Evolutionary conservation across 2,113 vertebrate genomes (phyloP).

Genomic region (Neoarius graeffei): DNA sequence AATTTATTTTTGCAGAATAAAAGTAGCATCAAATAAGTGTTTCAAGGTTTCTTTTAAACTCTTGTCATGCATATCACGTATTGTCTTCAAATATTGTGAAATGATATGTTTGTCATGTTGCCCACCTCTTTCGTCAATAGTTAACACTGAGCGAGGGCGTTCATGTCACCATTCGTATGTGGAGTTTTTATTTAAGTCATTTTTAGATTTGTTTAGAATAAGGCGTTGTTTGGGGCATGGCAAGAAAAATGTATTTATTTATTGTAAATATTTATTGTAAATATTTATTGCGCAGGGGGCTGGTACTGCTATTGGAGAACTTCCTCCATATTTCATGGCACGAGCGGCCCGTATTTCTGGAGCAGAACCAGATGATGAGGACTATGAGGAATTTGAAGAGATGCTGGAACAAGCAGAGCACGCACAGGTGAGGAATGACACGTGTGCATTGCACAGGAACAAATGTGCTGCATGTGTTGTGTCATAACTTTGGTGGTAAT

Average conservation of each 20-base stretch:
- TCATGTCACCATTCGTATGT: not conserved
- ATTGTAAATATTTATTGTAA: slow-evolving; percentile 12
- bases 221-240: not conserved
- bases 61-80: too few species aligned
- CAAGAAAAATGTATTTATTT: not conserved
- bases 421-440: slow-evolving; percentile 81
- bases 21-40: not conserved
- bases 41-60: not conserved
- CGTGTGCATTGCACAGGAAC: not conserved
- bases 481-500: too few species aligned
- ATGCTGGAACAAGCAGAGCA: slow-evolving; percentile 92
- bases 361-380: slow-evolving; percentile 95
- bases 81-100: not conserved
- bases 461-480: not conserved
- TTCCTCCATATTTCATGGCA: slow-evolving; percentile 98
- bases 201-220: not conserved
- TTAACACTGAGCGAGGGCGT: not conserved
- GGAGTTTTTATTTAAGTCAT: not conserved
- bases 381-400: slow-evolving; percentile 98
- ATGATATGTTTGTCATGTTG: not conserved
- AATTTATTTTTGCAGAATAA: not conserved
- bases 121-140: not conserved
- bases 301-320: slow-evolving; percentile 95
- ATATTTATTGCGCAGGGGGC: slow-evolving; percentile 78
- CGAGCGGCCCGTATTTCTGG: slow-evolving; percentile 93